Percentiles rank a stretch among this genome's conserved stretches.
Evolutionary conservation across 2,888 invertebrate genomes (phyloP).

Genomic region (Acronicta alni): DNA sequence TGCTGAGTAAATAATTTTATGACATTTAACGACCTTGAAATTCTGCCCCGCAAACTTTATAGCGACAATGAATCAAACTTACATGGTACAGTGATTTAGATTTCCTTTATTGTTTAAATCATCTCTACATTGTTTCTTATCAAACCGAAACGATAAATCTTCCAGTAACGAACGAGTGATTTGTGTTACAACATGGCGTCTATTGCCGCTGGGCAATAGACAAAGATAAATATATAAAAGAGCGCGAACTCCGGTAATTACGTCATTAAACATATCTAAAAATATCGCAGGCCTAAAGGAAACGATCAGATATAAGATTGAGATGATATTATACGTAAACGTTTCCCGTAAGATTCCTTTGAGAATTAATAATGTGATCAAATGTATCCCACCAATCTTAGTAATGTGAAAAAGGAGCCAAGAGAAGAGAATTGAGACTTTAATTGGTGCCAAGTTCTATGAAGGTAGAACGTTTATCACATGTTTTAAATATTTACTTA

Average conservation of each 20-base stretch:
- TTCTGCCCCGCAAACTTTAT: constrained; percentile 80
- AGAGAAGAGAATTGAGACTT: too few species aligned
- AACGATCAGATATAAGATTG: constrained; percentile 31
- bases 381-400: not conserved
- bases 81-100: constrained; percentile 72
- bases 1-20: constrained; percentile 80
- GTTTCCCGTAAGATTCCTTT: constrained; percentile 26
- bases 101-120: constrained; percentile 69
- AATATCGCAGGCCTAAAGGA: constrained; percentile 36
- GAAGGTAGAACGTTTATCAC: too few species aligned
- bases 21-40: constrained; percentile 79
- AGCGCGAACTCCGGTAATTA: constrained; percentile 41
- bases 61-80: constrained; percentile 72
- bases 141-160: constrained; percentile 63
- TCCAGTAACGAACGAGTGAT: constrained; percentile 60
- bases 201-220: constrained; percentile 49
- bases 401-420: too few species aligned
- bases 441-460: too few species aligned
- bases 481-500: too few species aligned
- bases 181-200: constrained; percentile 58
- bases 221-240: constrained; percentile 49
- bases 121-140: constrained; percentile 74
- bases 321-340: not conserved
- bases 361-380: constrained; percentile 14
- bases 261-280: constrained; percentile 44